Evolutionary conservation across 2,113 vertebrate genomes (phyloP).

Genomic region (Bostrychus sinensis): DNA sequence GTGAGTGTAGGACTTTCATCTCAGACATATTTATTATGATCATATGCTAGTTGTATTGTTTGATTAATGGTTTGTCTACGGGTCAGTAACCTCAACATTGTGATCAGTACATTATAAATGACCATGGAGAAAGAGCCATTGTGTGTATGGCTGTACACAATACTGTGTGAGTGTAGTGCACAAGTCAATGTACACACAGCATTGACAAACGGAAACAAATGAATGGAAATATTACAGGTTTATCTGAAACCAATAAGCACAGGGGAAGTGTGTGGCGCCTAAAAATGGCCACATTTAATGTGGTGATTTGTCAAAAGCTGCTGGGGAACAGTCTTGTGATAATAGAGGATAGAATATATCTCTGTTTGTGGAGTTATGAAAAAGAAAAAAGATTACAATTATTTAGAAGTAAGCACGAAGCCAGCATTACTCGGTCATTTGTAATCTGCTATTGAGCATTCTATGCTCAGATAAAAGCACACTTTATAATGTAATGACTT

Average conservation of each 20-base stretch:
- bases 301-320: constrained; percentile 68
- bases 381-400: constrained; percentile 13
- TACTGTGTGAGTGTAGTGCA: constrained; percentile 7
- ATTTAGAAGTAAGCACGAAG: constrained; percentile 12
- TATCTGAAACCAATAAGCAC: constrained; percentile 75
- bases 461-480: too few species aligned
- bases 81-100: constrained; percentile 68
- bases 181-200: neutral
- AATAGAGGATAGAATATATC: constrained; percentile 46
- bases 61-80: constrained; percentile 71
- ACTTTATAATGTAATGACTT: too few species aligned
- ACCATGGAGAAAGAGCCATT: constrained; percentile 46
- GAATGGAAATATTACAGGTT: constrained; percentile 72
- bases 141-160: constrained; percentile 22
- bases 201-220: constrained; percentile 64
- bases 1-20: constrained; percentile 47
- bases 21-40: constrained; percentile 65
- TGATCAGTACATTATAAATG: constrained; percentile 71
- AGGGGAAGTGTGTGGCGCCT: constrained; percentile 47
- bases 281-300: constrained; percentile 64
- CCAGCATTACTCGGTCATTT: neutral
- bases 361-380: constrained; percentile 52
- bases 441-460: neutral
- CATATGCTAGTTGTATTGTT: constrained; percentile 71
- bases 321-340: constrained; percentile 27